A percentile compares a stretch with the other conserved stretches of the same genome.
These are phyloP conservation scores for Uropsilus gracilis DNA, from an alignment of 2,113 vertebrate species.

Conservation along the genomic window DNA sequence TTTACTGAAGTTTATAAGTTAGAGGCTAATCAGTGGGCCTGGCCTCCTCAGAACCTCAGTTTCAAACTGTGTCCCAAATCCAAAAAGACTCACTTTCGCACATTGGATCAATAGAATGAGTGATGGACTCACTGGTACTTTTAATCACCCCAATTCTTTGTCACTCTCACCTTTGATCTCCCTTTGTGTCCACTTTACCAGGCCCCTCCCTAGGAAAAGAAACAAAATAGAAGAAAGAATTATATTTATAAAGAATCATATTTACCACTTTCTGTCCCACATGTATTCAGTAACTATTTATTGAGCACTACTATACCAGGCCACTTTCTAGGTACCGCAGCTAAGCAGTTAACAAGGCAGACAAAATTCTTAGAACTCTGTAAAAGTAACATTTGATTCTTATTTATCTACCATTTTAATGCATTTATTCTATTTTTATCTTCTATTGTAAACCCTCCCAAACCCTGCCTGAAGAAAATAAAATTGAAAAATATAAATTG, in stretches of 20 bases:
- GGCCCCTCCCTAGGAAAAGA: not conserved
- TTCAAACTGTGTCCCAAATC: not conserved
- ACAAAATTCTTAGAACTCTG: not conserved
- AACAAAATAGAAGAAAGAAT: slow-evolving; percentile 33
- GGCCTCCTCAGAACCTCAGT: not conserved
- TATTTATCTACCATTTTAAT: not conserved
- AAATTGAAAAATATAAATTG: not conserved
- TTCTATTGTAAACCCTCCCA: not conserved
- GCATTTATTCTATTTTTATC: not conserved
- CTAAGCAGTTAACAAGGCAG: not conserved
- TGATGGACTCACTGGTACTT: no score
- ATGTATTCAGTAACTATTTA: not conserved
- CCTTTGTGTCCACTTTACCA: not conserved
- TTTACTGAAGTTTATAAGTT: not conserved
- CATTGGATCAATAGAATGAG: not conserved
- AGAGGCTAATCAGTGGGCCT: not conserved
- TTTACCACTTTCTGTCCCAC: not conserved
- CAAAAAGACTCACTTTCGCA: not conserved
- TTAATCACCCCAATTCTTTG: not conserved
- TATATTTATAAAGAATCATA: not conserved
- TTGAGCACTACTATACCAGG: not conserved
- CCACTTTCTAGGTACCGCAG: not conserved
- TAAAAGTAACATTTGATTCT: not conserved
- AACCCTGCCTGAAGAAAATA: not conserved
- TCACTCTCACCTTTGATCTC: not conserved